A percentile compares a stretch with the other conserved stretches of the same genome.
Evolutionary conservation across 2,888 invertebrate genomes (phyloP).

Genomic region (Lithophane socia): DNA sequence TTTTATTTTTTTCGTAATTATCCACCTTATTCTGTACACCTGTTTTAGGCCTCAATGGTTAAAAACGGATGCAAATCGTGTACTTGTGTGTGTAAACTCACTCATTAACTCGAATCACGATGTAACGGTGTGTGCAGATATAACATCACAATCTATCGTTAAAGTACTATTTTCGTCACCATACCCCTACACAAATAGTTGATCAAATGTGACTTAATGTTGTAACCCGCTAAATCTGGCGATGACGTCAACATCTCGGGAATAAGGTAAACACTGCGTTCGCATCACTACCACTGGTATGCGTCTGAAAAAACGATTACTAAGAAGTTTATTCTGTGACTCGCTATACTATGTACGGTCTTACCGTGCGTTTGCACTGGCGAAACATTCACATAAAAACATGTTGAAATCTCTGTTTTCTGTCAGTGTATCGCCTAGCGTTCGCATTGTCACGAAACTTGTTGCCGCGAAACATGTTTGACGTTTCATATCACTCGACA

Average conservation of each 20-base stretch:
- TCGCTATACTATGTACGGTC: constrained; percentile 11
- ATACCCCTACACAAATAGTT: constrained; percentile 57
- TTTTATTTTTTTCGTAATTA: not conserved
- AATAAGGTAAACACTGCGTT: constrained; percentile 62
- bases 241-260: constrained; percentile 56
- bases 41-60: not conserved
- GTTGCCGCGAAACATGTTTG: too few relatives aligned
- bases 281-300: constrained; percentile 51
- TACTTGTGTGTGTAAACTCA: not conserved
- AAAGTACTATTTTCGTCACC: constrained; percentile 50
- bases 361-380: too few relatives aligned
- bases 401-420: too few relatives aligned
- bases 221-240: constrained; percentile 62
- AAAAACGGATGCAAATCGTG: not conserved
- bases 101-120: constrained; percentile 10
- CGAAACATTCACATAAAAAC: too few relatives aligned
- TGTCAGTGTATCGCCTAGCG: too few relatives aligned
- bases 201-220: constrained; percentile 62
- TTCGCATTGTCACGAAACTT: too few relatives aligned
- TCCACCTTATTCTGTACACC: too few relatives aligned
- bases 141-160: constrained; percentile 39
- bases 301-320: constrained; percentile 37
- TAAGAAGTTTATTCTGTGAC: constrained; percentile 14
- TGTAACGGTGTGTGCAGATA: constrained; percentile 11
- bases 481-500: too few relatives aligned